Conservation (phyloP, 2,888 invertebrate genomes). For the Hermaeophaga mercurialis region DNA sequence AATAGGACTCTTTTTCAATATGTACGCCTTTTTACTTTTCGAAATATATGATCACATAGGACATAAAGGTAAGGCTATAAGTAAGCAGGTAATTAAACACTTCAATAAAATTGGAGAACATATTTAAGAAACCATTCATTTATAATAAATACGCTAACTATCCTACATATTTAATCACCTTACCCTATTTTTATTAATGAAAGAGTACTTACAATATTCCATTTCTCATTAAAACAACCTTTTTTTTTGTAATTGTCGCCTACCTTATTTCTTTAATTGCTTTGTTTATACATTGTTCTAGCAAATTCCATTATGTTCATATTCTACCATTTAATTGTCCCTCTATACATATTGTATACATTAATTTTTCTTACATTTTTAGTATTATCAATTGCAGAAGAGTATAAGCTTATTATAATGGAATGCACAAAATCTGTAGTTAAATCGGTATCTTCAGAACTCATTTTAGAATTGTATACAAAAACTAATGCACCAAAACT, state of each 20-base stretch:
- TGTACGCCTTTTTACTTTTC: conserved; percentile 62
- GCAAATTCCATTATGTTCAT: too few species aligned
- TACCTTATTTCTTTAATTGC: too few species aligned
- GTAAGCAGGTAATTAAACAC: too few species aligned
- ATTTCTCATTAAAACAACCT: too few species aligned
- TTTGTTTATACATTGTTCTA: too few species aligned
- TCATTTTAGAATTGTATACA: conserved; percentile 62
- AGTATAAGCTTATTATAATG: conserved; percentile 66
- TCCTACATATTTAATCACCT: too few species aligned
- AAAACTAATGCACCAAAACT: conserved; percentile 64
- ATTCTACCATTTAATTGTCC: too few species aligned
- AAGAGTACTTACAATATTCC: too few species aligned
- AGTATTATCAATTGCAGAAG: conserved; percentile 68
- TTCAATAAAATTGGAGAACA: conserved; percentile 6
- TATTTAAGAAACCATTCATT: too few species aligned
- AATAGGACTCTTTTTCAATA: conserved; percentile 61
- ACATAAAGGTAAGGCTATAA: conserved; percentile 57
- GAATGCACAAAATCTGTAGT: conserved; percentile 62
- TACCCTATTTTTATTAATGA: too few species aligned
- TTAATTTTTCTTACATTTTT: conserved; percentile 38
- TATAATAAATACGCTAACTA: too few species aligned
- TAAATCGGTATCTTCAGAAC: conserved; percentile 59
- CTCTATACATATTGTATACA: background rate
- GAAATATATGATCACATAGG: conserved; percentile 63
- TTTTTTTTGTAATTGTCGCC: too few species aligned